A percentile compares a stretch with the other conserved stretches of the same genome.
These are phyloP conservation scores for Drosophila longiperda DNA, from an alignment of 2,888 invertebrate genomes.

Conservation along the genomic window DNA sequence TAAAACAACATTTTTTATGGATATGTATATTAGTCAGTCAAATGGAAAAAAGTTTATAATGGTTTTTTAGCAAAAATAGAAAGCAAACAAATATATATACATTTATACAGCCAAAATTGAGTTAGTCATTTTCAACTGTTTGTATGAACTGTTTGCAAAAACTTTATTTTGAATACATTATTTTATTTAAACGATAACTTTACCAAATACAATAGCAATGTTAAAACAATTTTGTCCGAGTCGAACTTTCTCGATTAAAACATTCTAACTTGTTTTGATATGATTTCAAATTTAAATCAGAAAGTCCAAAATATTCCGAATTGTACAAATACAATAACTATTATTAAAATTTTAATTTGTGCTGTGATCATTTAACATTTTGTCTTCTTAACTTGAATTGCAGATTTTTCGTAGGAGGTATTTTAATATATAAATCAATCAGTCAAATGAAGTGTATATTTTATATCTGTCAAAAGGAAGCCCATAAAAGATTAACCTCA, in stretches of 20 bases:
- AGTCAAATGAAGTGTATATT: too few relatives aligned
- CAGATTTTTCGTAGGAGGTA: too few relatives aligned
- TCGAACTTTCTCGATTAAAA: background rate
- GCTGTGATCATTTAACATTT: too few relatives aligned
- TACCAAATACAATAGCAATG: background rate
- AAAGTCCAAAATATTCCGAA: background rate
- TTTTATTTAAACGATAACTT: background rate
- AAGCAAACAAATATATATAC: background rate
- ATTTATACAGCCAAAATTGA: background rate
- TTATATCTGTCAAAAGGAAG: too few relatives aligned
- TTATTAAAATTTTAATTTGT: too few relatives aligned
- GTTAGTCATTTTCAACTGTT: background rate
- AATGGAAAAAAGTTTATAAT: background rate
- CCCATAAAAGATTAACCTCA: too few relatives aligned
- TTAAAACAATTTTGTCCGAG: background rate
- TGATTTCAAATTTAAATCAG: background rate
- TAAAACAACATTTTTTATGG: background rate
- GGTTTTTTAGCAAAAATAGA: background rate
- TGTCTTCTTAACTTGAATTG: too few relatives aligned
- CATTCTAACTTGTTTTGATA: background rate
- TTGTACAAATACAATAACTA: background rate
- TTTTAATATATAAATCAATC: too few relatives aligned
- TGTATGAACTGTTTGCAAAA: background rate
- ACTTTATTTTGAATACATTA: background rate
- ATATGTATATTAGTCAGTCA: background rate